Evolutionary conservation across 2,888 invertebrate species (phyloP).

Genomic region (Tyria jacobaeae): DNA sequence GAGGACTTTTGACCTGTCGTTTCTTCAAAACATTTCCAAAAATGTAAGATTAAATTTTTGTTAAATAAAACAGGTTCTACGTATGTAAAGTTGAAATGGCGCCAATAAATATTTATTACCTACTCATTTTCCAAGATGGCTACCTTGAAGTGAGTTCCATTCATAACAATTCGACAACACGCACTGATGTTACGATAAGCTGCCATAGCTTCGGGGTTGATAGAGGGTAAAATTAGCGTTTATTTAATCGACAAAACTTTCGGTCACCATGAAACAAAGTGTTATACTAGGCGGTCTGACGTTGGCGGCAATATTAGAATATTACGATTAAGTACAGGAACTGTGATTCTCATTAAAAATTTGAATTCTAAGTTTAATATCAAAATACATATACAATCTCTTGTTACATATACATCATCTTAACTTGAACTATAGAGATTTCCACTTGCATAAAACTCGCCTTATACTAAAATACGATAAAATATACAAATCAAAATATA

Average conservation of each 20-base stretch:
- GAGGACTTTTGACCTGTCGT: too few relatives aligned
- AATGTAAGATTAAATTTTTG: too few relatives aligned
- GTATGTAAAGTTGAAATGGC: conserved; percentile 34
- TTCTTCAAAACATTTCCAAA: too few relatives aligned
- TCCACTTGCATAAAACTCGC: too few relatives aligned
- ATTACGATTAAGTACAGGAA: conserved; percentile 14
- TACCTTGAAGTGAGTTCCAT: conserved; percentile 62
- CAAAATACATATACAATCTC: background rate
- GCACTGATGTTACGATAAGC: conserved; percentile 57
- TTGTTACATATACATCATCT: too few relatives aligned
- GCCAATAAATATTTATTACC: conserved; percentile 45
- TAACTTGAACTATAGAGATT: too few relatives aligned
- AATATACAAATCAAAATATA: background rate
- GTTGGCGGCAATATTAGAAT: conserved; percentile 21
- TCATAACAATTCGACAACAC: conserved; percentile 66
- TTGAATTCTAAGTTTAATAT: background rate
- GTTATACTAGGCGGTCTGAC: conserved; percentile 1
- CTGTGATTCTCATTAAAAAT: conserved; percentile 4
- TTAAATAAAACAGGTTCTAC: background rate
- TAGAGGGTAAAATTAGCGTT: conserved; percentile 52
- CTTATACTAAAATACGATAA: too few relatives aligned
- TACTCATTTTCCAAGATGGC: conserved; percentile 68
- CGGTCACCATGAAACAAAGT: conserved; percentile 32
- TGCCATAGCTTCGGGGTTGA: conserved; percentile 48
- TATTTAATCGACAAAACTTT: conserved; percentile 51